These are phyloP conservation scores for Lynx canadensis DNA, from an alignment of 2,113 vertebrate species.

Conservation along the genomic window DNA sequence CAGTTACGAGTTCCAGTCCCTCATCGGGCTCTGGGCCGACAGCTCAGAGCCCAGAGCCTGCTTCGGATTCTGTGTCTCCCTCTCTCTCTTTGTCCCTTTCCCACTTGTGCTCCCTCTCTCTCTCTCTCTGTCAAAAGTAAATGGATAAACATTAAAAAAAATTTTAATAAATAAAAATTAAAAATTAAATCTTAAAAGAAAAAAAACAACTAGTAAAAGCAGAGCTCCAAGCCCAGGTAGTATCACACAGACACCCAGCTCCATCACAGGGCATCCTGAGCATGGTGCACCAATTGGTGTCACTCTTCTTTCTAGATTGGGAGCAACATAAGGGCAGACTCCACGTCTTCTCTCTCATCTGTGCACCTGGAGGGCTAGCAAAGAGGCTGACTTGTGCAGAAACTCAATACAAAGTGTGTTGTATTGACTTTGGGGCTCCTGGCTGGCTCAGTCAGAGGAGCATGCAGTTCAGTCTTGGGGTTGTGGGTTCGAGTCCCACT, in stretches of 20 bases:
- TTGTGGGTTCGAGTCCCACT: neutral
- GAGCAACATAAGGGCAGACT: neutral
- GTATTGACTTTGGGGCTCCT: too few species aligned
- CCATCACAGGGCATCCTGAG: neutral
- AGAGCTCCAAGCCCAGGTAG: neutral
- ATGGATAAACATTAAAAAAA: too few species aligned
- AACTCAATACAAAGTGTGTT: neutral
- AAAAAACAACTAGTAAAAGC: neutral
- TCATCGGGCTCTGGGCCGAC: too few species aligned
- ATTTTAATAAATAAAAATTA: too few species aligned
- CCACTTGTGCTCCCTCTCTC: too few species aligned
- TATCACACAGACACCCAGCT: neutral
- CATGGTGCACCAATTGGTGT: fast-evolving
- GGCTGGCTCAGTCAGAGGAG: neutral
- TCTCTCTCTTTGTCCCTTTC: too few species aligned
- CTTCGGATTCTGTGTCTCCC: too few species aligned
- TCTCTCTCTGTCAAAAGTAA: too few species aligned
- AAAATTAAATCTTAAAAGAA: too few species aligned
- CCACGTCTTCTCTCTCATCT: neutral
- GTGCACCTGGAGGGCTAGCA: neutral
- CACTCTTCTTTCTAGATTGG: neutral
- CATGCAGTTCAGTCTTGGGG: neutral
- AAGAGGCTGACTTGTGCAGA: neutral
- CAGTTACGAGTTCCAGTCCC: too few species aligned
- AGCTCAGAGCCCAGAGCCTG: too few species aligned